Base-by-base conservation (phyloP, 2,888 invertebrate species). In the Sphinx pinastri region DNA sequence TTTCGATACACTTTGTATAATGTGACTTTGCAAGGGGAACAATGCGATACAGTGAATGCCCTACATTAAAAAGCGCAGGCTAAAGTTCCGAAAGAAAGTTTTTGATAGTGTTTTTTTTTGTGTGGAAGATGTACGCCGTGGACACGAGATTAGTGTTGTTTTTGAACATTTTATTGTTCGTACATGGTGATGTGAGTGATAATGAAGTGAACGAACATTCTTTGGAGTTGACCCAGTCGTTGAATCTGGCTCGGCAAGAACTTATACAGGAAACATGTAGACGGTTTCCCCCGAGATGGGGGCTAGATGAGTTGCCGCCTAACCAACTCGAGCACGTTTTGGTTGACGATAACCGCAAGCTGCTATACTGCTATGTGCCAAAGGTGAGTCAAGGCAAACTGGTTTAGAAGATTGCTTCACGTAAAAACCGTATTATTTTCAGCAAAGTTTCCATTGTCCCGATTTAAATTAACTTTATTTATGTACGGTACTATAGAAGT, bases 311-410 rank as follows among this genome's bases (percentile, higher is more conserved):
- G 73, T 81, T 95, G 60, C 90, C 91, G 49, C 91, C 94, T 14
- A 94, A 93, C 71, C 95, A 96, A 77, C 94, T 98, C 81, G 96
- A 97, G 81, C 98, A 98, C 83, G 95, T 98, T 86, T 93, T 98
- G 74, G 96, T 98, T 25, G 98, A 98, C 86, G 97, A 97, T 79
- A 95, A 95, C 72, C 97, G 98, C 83, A 97, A 97, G 86, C 94
- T 98, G 16, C 93, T 99, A 14, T 99, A 98, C 84, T 99, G 99
- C 86, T 98, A 98, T 88, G 98, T 99, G 75, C 98, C 99, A 72
- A 99, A 99, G 96, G 97, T 97, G 94, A 94, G 94, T 72, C 75
- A 77, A 77, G 77, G 77, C 70, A 68, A 75, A 75, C 77, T 8
- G 45, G 71, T 76, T 54, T 14, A n/a, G 31, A 52, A 31, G 6